Evolutionary conservation across 2,113 vertebrate species (phyloP), one percentile per base, ranked within the genome.

Genomic region (Nyctereutes procyonoides): DNA sequence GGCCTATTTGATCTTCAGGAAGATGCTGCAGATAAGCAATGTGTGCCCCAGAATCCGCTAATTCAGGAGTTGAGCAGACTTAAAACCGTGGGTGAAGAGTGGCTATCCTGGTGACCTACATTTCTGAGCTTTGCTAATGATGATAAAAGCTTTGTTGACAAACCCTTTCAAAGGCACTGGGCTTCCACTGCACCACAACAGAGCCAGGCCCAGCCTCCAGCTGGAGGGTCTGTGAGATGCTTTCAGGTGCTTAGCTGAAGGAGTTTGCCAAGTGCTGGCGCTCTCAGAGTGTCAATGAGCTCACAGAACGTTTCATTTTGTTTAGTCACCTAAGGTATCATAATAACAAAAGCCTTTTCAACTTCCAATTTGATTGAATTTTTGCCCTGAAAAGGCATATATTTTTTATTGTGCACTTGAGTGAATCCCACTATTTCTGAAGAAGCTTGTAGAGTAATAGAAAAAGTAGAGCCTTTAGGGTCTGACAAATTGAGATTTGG

Each of bases 351-450:
- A 83, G 67, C 55, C 38, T 84, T 63, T 90, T 19, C 65, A 35
- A 26, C 76, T 90, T 82, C 56, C n/a, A 22, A 20, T 48, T 30
- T 69, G 91, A 97, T 24, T 81, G 88, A 79, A 65, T 73, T n/a
- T 71, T 74, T 24, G 71, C 51, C 30, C 32, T 67, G 86, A 62
- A 91, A 93, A 86, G 76, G 74, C n/a, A 1, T 6, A 11, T 26
- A 11, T 17, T 65, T 89, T 95, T 48, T 2, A 60, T 77, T n/a
- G 38, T 3, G 24, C 15, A 14, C 69, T 38, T 73, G 91, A 73
- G 20, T 20, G 58, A 35, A 38, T 19, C 17, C 8, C 17, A 11
- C 4, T 79, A 26, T 62, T 71, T 73, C 69, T 15, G 35, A 8
- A 17, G 24, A 60, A 53, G 60, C 65, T 53, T 48, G 35, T 0